Base-by-base conservation (phyloP, 1,140 invertebrate genomes). In the Eumeta japonica region DNA sequence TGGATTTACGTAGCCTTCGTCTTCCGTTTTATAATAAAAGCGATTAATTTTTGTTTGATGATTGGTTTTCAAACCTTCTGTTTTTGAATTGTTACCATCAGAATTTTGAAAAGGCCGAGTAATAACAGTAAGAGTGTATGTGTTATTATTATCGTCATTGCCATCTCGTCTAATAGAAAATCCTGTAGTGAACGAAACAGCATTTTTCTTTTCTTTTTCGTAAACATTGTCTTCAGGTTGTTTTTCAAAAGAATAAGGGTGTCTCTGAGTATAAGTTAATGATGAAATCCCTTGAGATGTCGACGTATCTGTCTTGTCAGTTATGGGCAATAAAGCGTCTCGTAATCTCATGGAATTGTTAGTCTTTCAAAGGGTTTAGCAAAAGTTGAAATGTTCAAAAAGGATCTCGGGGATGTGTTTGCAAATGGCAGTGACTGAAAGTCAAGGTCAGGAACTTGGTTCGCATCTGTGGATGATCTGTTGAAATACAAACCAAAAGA, bases 381-480 rank as follows among this genome's bases (percentile, higher is more conserved):
- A 31, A 64, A 52, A 53, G 64, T 62, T 37, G 70, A 74, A 37
- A 72, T 50, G 39, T 74, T 71, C 35, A 70, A 62, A 39, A 58
- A 27, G 5, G n/a, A 24, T 35, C 38, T 37, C 39, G 47, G n/a
- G 20, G 20, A 24, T 24, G 5, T 24, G 46, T 49, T 52, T 52
- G 56, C 42, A 46, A 48, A 53, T n/a, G 16, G 14, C 33, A 45
- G 44, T 45, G 45, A 43, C 28, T 42, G 46, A 46, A 63, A 53
- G 50, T 55, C 45, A 38, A 67, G 56, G 50, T 56, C 55, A 39
- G 52, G 58, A 50, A 54, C 63, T 51, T 55, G 67, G 62, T 55
- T 76, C 72, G 76, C 72, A 66, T 71, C 68, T 57, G 67, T 65
- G 47, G 75, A 66, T 62, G 65, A 77, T 77, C 75, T 77, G 75